phyloP scores from a whole-genome alignment of 2,888 invertebrate genomes.

The Idaea aversata region DNA sequence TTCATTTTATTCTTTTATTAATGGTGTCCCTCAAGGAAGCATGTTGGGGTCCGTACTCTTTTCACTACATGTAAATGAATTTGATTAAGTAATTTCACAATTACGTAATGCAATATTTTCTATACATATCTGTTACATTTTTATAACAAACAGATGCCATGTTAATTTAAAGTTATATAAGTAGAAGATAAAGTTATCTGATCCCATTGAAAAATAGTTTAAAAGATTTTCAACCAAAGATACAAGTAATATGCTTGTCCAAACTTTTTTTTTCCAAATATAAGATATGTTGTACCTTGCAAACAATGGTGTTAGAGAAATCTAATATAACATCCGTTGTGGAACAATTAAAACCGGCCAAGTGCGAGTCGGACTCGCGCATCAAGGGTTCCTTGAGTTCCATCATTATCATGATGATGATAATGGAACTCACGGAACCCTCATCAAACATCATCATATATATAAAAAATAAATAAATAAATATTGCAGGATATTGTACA shows the following conservation, averaged over 20 bases:
- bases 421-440: too few relatives aligned
- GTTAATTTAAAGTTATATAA: not conserved
- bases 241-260: not conserved
- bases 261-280: not conserved
- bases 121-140: not conserved
- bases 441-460: too few relatives aligned
- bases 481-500: too few relatives aligned
- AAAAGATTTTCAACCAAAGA: not conserved
- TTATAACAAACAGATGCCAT: not conserved
- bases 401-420: too few relatives aligned
- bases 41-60: not conserved
- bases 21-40: not conserved
- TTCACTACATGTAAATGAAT: not conserved
- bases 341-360: conserved; percentile 19
- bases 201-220: not conserved
- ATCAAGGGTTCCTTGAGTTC: too few relatives aligned
- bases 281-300: not conserved
- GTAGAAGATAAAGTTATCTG: not conserved
- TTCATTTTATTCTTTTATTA: not conserved
- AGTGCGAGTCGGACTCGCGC: too few relatives aligned
- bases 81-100: not conserved
- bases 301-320: not conserved
- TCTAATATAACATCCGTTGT: conserved; percentile 21
- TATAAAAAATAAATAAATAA: too few relatives aligned
- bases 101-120: not conserved